Base-by-base conservation (phyloP, 2,113 vertebrate genomes). In the Formicarius rufipectus region DNA sequence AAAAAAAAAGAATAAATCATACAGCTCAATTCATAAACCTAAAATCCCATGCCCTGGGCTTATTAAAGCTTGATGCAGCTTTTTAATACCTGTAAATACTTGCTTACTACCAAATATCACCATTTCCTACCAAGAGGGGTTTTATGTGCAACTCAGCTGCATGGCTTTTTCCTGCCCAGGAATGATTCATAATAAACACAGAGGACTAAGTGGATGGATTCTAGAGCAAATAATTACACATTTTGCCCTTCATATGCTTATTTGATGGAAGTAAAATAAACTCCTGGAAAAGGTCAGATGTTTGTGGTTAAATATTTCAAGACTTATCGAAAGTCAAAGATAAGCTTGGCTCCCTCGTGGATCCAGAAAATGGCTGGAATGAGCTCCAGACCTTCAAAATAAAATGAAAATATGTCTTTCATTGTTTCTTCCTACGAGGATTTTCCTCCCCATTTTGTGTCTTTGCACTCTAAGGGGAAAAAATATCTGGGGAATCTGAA, bases 281-380 rank as follows among this genome's bases (percentile, higher is more conserved):
- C 84, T 44, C 88, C 89, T 82, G 35, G 68, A 47, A 67, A 95
- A 88, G 10, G 60, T 86, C 69, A 84, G 87, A 84, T 87, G 86
- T 88, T 94, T 96, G 95, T 87, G 89, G 84, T 96, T 96, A 91
- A 96, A 96, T 84, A 49, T 94, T 97, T 96, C 86, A 71, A 89
- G 91, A 80, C 67, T 89, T 95, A 92, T 96, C 95, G 94, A 69
- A 94, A 97, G 71, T 33, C 64, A 92, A 52, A 88, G 86, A 91
- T 95, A 89, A 96, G 9, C 6, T 28, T 77, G 56, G 58, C 49
- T 97, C 76, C 63, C 77, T 87, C 55, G 16, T 27, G n/a, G 45
- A 77, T 74, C 58, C 62, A 49, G 52, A 90, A 92, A 93, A 91
- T 19, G 22, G 44, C 58, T 84, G 84, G n/a, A 71, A 59, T 35